Conservation (phyloP, 1,140 invertebrate species). For the Drosophila mayri region DNA sequence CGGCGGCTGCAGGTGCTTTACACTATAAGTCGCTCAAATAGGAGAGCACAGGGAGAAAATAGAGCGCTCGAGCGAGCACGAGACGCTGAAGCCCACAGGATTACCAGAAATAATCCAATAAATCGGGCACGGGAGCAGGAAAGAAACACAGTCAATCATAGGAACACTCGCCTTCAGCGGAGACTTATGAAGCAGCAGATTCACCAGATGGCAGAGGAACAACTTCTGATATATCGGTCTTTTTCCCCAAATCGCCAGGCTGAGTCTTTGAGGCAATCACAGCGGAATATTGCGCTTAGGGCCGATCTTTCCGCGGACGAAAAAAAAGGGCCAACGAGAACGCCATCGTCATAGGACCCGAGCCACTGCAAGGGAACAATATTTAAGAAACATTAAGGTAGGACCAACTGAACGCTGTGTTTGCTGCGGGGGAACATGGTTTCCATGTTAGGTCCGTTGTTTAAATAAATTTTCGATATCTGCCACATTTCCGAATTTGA, state of each 20-base stretch:
- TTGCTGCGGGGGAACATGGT: constrained; percentile 4
- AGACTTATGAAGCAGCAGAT: neutral
- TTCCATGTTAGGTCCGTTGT: neutral
- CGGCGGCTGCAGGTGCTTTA: too few relatives aligned
- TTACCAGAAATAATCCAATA: neutral
- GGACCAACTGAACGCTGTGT: neutral
- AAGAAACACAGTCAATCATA: neutral
- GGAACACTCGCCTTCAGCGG: neutral
- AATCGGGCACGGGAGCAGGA: neutral
- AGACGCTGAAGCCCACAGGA: neutral
- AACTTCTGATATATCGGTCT: neutral
- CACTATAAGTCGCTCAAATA: too few relatives aligned
- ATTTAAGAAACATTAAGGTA: neutral
- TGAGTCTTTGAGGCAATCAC: too few relatives aligned
- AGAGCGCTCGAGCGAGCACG: too few relatives aligned
- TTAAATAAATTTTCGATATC: neutral
- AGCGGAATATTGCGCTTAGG: too few relatives aligned
- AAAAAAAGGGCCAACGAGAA: too few relatives aligned
- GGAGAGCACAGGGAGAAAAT: neutral
- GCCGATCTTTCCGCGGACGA: too few relatives aligned
- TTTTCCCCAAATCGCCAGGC: too few relatives aligned
- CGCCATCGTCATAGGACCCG: too few relatives aligned
- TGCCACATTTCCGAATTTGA: neutral
- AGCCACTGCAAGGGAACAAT: too few relatives aligned
- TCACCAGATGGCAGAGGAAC: neutral